These are phyloP conservation scores for Apodemia mormo DNA, from an alignment of 2,888 invertebrate genomes.

Conservation along the genomic window DNA sequence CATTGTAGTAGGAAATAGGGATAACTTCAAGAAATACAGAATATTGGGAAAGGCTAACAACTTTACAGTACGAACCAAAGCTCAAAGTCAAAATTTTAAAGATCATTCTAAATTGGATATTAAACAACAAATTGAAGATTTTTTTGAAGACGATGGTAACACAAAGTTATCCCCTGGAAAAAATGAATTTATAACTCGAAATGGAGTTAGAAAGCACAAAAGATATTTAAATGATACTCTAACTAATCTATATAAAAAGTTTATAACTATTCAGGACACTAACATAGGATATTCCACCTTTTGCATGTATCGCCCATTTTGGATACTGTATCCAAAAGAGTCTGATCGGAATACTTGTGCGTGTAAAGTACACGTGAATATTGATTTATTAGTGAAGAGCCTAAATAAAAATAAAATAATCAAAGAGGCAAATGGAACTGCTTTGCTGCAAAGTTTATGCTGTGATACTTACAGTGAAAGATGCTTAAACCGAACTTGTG, in stretches of 20 bases:
- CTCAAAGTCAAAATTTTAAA: too few species aligned
- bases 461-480: conserved; percentile 31
- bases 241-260: conserved; percentile 29
- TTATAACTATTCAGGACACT: conserved; percentile 9
- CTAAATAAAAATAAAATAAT: conserved; percentile 31
- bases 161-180: conserved; percentile 30
- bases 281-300: conserved; percentile 31
- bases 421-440: conserved; percentile 28
- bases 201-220: conserved; percentile 28
- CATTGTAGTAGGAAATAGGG: too few species aligned
- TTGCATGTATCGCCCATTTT: conserved; percentile 35
- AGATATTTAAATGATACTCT: conserved; percentile 29
- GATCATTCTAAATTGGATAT: conserved; percentile 12
- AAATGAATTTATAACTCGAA: conserved; percentile 30
- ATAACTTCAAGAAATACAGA: too few species aligned
- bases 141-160: conserved; percentile 31
- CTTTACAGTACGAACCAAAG: too few species aligned
- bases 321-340: conserved; percentile 31
- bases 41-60: too few species aligned
- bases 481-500: conserved; percentile 33
- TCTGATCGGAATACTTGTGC: conserved; percentile 29
- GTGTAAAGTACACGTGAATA: conserved; percentile 34
- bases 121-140: conserved; percentile 29
- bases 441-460: conserved; percentile 30
- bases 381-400: conserved; percentile 27